phyloP scores from a whole-genome alignment of 1,140 invertebrate species.

The Neuroterus valhalla region DNA sequence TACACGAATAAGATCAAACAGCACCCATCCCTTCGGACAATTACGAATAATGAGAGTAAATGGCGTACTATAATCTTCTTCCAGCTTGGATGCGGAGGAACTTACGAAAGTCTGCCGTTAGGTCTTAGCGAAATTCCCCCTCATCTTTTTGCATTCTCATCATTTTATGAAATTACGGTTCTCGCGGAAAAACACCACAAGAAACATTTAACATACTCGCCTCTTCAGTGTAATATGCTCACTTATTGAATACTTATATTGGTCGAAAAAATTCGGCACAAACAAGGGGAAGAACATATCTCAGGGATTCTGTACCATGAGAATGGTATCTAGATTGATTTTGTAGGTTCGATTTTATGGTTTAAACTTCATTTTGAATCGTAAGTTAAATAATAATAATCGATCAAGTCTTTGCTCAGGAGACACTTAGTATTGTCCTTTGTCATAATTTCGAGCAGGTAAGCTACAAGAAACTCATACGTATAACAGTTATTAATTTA shows the following conservation, averaged over 20 bases:
- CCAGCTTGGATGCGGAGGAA: background rate
- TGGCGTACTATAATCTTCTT: conserved; percentile 42
- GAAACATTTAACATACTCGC: background rate
- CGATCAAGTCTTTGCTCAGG: background rate
- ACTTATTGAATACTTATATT: background rate
- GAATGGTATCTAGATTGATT: no score
- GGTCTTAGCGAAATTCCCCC: conserved; percentile 13
- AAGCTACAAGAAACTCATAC: background rate
- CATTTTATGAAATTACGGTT: conserved; percentile 19
- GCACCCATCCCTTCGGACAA: conserved; percentile 36
- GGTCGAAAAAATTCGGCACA: no score
- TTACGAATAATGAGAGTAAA: conserved; percentile 57
- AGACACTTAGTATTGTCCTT: background rate
- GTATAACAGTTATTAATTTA: conserved; percentile 18
- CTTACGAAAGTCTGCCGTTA: background rate
- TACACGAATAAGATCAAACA: background rate
- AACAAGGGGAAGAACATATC: no score
- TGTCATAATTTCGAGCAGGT: conserved; percentile 3
- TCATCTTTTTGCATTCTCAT: no score
- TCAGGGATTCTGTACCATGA: no score
- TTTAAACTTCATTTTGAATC: no score
- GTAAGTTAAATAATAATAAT: conserved; percentile 24
- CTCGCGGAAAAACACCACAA: background rate
- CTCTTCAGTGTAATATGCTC: background rate
- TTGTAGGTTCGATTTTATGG: no score